These are phyloP conservation scores for Oxytorus armatus DNA, from an alignment of 2,888 invertebrate species.

Conservation along the genomic window DNA sequence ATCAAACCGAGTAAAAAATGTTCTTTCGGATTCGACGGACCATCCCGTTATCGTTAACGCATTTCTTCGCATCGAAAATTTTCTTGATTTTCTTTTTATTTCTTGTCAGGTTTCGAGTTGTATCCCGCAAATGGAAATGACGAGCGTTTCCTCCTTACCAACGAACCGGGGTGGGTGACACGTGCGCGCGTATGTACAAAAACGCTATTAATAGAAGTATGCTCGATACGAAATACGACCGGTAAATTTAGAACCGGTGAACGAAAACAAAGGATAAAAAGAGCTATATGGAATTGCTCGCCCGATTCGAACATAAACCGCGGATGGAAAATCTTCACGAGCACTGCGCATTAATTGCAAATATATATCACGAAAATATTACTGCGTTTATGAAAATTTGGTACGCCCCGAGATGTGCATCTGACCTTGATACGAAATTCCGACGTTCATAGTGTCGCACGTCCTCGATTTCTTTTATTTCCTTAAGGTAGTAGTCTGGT, in stretches of 20 bases:
- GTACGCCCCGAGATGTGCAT: too few species aligned
- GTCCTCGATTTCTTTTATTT: too few species aligned
- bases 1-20: not conserved
- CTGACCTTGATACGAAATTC: not conserved
- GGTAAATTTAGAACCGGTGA: constrained; percentile 64
- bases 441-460: too few species aligned
- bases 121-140: constrained; percentile 21
- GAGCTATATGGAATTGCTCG: constrained; percentile 61
- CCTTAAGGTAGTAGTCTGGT: too few species aligned
- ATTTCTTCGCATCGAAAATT: not conserved
- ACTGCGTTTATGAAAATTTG: too few species aligned
- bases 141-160: constrained; percentile 33
- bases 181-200: constrained; percentile 53
- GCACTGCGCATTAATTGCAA: constrained; percentile 60
- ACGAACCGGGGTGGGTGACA: constrained; percentile 62
- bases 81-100: not conserved
- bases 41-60: too few species aligned
- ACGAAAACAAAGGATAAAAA: constrained; percentile 65
- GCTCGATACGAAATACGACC: constrained; percentile 66
- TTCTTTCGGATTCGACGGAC: not conserved
- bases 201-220: constrained; percentile 72
- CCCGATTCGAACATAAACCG: constrained; percentile 46
- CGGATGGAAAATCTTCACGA: constrained; percentile 19
- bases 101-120: not conserved
- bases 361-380: constrained; percentile 36